Percentiles rank a stretch among this genome's conserved stretches.
Conservation (phyloP, 2,113 vertebrate species). For the Cathartes aura region DNA sequence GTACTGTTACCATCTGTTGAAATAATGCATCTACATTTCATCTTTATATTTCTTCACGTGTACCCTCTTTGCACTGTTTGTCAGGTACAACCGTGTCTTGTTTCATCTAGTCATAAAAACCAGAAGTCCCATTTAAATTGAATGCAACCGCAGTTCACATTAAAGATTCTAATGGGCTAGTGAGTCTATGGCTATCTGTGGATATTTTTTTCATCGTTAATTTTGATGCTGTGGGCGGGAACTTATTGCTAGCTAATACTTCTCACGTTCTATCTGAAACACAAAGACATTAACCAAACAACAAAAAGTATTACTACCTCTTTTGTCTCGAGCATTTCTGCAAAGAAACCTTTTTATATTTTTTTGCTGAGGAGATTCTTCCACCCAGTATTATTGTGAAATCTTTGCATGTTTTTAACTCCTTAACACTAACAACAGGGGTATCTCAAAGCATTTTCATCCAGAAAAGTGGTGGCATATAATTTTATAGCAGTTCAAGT, state of each 20-base stretch:
- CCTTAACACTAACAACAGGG: not conserved
- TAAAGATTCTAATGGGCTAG: constrained; percentile 42
- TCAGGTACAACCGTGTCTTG: constrained; percentile 12
- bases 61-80: constrained; percentile 15
- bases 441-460: not conserved
- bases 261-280: not conserved
- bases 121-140: constrained; percentile 55
- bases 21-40: constrained; percentile 66
- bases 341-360: not conserved
- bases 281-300: not conserved
- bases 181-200: constrained; percentile 18
- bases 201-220: not conserved
- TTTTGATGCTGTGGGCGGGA: constrained; percentile 22
- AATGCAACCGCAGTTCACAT: constrained; percentile 37
- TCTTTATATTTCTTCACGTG: constrained; percentile 67
- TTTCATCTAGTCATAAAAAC: constrained; percentile 49
- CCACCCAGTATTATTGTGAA: not conserved
- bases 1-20: constrained; percentile 80
- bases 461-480: not conserved
- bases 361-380: not conserved
- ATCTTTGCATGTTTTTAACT: not conserved
- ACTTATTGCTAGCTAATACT: not conserved
- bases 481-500: not conserved
- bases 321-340: not conserved
- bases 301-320: not conserved